Evolutionary conservation across 2,797 vertebrate genomes (phyloP).

Genomic region (Rhyacichthys aspro): DNA sequence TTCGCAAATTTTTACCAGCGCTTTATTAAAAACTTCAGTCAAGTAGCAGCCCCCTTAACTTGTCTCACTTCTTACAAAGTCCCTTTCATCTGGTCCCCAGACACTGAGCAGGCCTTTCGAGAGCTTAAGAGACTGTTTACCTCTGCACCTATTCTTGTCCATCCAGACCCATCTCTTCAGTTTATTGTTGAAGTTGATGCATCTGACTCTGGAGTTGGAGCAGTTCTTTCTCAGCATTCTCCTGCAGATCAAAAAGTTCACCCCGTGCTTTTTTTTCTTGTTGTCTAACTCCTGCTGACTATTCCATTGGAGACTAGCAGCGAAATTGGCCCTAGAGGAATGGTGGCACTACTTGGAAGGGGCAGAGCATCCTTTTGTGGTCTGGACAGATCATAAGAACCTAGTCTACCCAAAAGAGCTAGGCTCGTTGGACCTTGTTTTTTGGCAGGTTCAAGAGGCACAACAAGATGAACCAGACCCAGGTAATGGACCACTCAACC

Average conservation of each 20-base stretch:
- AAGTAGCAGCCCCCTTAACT: too few species aligned
- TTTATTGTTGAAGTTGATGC: too few species aligned
- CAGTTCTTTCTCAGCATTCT: too few species aligned
- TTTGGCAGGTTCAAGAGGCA: too few species aligned
- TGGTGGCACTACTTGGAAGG: neutral
- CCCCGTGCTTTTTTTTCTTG: neutral
- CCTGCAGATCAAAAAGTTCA: too few species aligned
- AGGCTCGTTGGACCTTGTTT: too few species aligned
- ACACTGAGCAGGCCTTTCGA: rapidly evolving
- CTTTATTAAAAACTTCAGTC: too few species aligned
- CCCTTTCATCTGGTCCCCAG: too few species aligned
- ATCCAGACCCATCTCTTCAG: neutral
- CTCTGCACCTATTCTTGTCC: neutral
- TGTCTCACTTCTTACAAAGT: too few species aligned
- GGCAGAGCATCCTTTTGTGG: neutral
- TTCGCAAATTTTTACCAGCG: too few species aligned
- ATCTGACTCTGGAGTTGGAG: too few species aligned
- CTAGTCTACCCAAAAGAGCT: too few species aligned
- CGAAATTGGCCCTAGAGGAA: neutral
- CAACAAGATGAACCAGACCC: neutral
- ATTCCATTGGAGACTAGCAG: neutral
- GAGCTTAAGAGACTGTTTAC: neutral
- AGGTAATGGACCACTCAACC: neutral
- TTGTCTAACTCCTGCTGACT: neutral
- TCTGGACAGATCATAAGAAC: neutral